Percentiles rank a stretch among this genome's conserved stretches.
These are phyloP conservation scores for Ganaspis brasiliensis DNA, from an alignment of 2,888 invertebrate species.

Conservation along the genomic window DNA sequence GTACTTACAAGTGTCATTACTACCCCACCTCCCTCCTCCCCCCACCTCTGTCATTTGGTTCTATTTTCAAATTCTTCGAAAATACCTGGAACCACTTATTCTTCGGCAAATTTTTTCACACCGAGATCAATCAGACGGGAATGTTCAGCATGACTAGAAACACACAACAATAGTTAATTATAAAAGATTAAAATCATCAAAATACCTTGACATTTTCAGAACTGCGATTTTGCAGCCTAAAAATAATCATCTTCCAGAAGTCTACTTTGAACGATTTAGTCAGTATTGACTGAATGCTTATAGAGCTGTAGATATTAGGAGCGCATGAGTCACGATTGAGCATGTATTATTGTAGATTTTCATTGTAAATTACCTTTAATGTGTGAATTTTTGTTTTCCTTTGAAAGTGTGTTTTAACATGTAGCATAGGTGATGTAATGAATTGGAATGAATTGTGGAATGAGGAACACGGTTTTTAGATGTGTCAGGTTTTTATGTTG, in stretches of 20 bases:
- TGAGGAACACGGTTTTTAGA: too few relatives aligned
- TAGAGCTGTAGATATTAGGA: conserved; percentile 9
- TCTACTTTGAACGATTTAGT: conserved; percentile 3
- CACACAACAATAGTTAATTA: background rate
- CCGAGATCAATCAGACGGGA: background rate
- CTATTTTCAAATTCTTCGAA: background rate
- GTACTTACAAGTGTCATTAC: conserved; percentile 18
- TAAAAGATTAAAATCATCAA: background rate
- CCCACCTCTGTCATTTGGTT: background rate
- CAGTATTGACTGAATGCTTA: conserved; percentile 22
- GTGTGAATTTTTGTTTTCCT: background rate
- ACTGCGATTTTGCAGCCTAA: background rate
- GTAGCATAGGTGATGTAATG: background rate
- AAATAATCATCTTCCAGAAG: conserved; percentile 34
- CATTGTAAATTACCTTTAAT: background rate
- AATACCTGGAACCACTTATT: background rate
- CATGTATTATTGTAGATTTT: conserved; percentile 30
- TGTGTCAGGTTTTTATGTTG: background rate
- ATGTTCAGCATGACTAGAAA: background rate
- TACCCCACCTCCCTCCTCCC: too few relatives aligned
- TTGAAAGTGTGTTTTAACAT: conserved; percentile 2
- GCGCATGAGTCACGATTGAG: conserved; percentile 39
- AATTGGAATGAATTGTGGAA: too few relatives aligned
- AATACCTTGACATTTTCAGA: background rate
- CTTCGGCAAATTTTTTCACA: conserved; percentile 46